These are phyloP conservation scores for Thinocorus orbignyianus DNA, from an alignment of 2,113 vertebrate species.

Conservation along the genomic window DNA sequence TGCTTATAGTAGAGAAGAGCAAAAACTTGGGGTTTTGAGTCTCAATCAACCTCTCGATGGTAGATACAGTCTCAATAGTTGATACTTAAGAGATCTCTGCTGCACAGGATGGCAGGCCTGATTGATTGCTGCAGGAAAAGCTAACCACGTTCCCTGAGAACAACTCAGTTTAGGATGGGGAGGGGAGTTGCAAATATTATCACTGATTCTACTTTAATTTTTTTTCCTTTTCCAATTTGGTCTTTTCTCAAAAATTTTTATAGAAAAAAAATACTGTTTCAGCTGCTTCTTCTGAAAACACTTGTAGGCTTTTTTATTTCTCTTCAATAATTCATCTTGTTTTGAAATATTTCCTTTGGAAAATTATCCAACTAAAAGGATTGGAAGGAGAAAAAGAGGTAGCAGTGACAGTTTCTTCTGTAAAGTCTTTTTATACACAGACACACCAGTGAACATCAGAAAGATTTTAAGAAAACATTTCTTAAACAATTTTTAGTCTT, in stretches of 20 bases:
- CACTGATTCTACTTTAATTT: neutral
- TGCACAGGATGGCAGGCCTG: neutral
- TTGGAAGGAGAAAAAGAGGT: neutral
- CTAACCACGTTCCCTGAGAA: neutral
- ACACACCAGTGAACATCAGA: neutral
- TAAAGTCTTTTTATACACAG: neutral
- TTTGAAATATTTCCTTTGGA: neutral
- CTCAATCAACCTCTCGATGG: neutral
- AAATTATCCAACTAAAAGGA: neutral
- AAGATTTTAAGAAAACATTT: neutral
- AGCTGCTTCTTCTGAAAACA: neutral
- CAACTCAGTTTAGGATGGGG: neutral
- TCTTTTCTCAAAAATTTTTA: neutral
- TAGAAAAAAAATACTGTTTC: neutral
- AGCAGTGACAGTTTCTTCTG: neutral
- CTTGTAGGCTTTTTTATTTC: neutral
- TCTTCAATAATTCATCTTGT: neutral
- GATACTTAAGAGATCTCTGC: neutral
- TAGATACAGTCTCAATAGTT: neutral
- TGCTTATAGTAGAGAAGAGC: neutral
- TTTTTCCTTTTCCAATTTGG: neutral
- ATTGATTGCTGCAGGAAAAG: neutral
- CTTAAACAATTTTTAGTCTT: neutral
- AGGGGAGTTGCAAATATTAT: neutral
- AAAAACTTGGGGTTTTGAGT: neutral